Percentiles rank a stretch among this genome's conserved stretches.
These are phyloP conservation scores for Xenopus tropicalis DNA, from an alignment of 2,113 vertebrate species.

Conservation along the genomic window UCB_Xtro_10.0 CM004450.2:44500001-44500500, in stretches of 20 bases:
- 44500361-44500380: slow-evolving; percentile 94
- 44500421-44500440: slow-evolving; percentile 98
- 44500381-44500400: slow-evolving; percentile 97
- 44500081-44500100: slow-evolving; percentile 65
- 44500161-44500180: slow-evolving; percentile 69
- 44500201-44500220: slow-evolving; percentile 96
- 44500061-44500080: slow-evolving; percentile 65
- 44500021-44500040: slow-evolving; percentile 52
- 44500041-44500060: slow-evolving; percentile 52
- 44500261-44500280: slow-evolving; percentile 97
- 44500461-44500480: slow-evolving; percentile 96
- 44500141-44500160: slow-evolving; percentile 81
- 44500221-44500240: slow-evolving; percentile 92
- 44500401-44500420: slow-evolving; percentile 96
- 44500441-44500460: slow-evolving; percentile 99
- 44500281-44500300: slow-evolving; percentile 86
- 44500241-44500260: slow-evolving; percentile 86
- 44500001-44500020: slow-evolving; percentile 50
- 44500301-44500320: slow-evolving; percentile 83
- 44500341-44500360: slow-evolving; percentile 92
- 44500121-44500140: slow-evolving; percentile 62
- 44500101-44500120: slow-evolving; percentile 67
- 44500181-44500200: slow-evolving; percentile 77
- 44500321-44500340: slow-evolving; percentile 97
- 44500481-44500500: slow-evolving; percentile 98